Evolutionary conservation across 2,113 vertebrate genomes (phyloP), one percentile per base, ranked within the genome.

Genomic region (Engraulis encrasicolus): DNA sequence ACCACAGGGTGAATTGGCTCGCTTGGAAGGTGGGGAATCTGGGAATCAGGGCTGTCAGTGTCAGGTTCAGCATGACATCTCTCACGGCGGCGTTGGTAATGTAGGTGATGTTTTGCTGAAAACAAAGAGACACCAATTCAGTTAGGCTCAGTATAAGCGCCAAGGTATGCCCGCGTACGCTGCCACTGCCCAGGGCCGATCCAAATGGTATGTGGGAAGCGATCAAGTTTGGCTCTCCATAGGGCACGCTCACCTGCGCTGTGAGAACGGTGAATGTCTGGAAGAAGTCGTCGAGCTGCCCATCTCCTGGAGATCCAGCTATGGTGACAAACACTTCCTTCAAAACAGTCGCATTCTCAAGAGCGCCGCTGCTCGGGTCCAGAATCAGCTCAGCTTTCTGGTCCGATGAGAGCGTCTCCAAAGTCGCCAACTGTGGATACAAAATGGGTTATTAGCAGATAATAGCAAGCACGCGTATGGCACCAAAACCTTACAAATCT

Each of bases 1-100:
- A 91, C 91, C 88, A 92, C 88, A 82, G 77, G 50, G 50, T 0
- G 58, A 83, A 92, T 74, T 90, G 86, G 38, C 78, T 18, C 2
- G 86, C n/a, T 50, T 79, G 31, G 85, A 90, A 92, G 48, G 9
- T 7, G 19, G 61, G 71, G 37, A 91, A 87, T 84, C 74, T 15
- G 2, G 83, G 84, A 74, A 74, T 88, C 78, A 92, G 88, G 78
- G 81, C 83, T 37, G 79, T 84, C 83, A 90, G 82, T 34, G 91
- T 92, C 86, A 90, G 27, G 86, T 90, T 86, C 37, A 86, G 82
- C 18, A 86, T 81, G 71, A 18, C 17, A 9, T 80, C 81, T 78
- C 82, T 36, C 6, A 84, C 78, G 0, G 17, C 78, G 6, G 6
- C 11, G 40, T 84, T 79, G 17, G 2, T 15, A 18, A 84, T 84